These are phyloP conservation scores for Eolophus roseicapilla DNA, from an alignment of 2,113 vertebrate species.

Conservation along the genomic window DNA sequence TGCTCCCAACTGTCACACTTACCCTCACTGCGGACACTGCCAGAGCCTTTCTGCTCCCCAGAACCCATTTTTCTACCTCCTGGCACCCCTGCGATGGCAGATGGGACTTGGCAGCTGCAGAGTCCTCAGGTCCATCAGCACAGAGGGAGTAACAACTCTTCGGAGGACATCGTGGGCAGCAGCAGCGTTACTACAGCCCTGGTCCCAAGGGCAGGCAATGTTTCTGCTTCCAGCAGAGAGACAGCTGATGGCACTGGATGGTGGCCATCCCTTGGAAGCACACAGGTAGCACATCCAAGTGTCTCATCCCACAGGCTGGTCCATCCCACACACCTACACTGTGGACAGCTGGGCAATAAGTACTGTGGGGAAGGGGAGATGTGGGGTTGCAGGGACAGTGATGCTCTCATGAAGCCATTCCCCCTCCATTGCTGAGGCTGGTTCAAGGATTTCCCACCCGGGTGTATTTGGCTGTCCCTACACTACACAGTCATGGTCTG, in stretches of 20 bases:
- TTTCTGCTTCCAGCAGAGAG: not conserved
- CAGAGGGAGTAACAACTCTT: not conserved
- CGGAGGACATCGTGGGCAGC: not conserved
- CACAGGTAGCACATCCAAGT: not conserved
- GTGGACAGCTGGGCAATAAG: not conserved
- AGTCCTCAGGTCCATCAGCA: not conserved
- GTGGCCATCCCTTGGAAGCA: not conserved
- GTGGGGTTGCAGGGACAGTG: not conserved
- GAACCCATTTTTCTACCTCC: not conserved
- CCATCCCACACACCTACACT: not conserved
- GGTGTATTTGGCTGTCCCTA: not conserved
- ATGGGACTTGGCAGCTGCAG: not conserved
- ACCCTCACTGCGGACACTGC: not conserved
- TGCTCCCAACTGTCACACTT: not conserved
- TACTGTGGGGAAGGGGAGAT: not conserved
- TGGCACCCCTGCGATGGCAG: not conserved
- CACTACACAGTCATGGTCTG: rapidly evolving
- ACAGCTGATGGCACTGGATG: not conserved
- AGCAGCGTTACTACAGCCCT: not conserved
- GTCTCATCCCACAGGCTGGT: not conserved
- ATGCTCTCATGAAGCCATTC: not conserved
- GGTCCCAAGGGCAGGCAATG: not conserved
- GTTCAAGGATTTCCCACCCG: not conserved
- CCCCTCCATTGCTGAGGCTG: not conserved
- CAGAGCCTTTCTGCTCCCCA: not conserved